phyloP scores from a whole-genome alignment of 2,113 vertebrate species.

The Ursus arctos region DNA sequence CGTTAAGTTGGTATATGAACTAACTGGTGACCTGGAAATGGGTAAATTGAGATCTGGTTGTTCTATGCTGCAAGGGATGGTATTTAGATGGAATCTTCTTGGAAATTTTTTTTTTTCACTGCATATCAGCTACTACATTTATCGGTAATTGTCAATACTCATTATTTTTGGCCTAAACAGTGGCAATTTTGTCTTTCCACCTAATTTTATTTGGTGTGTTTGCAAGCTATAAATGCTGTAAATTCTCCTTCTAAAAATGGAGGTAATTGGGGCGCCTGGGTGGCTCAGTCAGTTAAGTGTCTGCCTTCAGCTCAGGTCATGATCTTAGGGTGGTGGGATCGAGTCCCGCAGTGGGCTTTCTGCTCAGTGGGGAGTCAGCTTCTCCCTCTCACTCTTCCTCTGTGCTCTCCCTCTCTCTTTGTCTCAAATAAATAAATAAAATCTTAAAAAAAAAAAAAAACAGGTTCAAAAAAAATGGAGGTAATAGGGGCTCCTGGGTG shows the following conservation, averaged over 20 bases:
- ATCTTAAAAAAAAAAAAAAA: not conserved
- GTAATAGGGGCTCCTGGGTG: not conserved
- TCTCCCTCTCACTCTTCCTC: not conserved
- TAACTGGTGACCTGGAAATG: not conserved
- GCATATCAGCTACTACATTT: not conserved
- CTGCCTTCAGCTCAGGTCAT: not conserved
- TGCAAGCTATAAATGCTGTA: not conserved
- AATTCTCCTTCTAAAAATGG: not conserved
- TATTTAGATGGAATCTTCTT: not conserved
- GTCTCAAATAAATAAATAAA: not conserved
- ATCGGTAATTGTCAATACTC: not conserved
- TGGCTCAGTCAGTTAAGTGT: not conserved
- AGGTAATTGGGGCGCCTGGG: not conserved
- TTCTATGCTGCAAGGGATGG: not conserved
- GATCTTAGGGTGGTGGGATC: too few relatives aligned
- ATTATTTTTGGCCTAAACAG: conserved; percentile 23
- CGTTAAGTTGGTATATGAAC: not conserved
- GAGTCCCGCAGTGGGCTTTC: too few relatives aligned
- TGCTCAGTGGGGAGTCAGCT: too few relatives aligned
- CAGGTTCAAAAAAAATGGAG: not conserved
- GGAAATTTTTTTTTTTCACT: not conserved
- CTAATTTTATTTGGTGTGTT: not conserved
- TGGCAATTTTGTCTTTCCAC: not conserved
- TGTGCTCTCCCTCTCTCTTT: not conserved
- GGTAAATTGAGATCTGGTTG: not conserved